These are phyloP conservation scores for Aphaenogaster ashmeadi DNA, from an alignment of 1,140 invertebrate genomes.

Conservation along the genomic window DNA sequence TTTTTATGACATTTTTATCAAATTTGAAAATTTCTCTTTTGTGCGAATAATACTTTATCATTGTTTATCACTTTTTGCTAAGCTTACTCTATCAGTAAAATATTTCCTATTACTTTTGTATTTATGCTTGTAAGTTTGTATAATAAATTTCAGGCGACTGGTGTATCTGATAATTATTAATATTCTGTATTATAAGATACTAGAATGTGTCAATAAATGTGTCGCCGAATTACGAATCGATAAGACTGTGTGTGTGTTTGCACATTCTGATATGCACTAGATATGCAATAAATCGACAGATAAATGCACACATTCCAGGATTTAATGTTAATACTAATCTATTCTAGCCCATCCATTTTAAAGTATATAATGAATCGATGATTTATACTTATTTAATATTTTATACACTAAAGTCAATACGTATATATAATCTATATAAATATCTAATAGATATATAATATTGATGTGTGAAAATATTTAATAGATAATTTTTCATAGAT, in stretches of 20 bases:
- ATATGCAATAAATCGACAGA: neutral
- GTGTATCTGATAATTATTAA: conserved; percentile 11
- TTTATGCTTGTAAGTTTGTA: neutral
- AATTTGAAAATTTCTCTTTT: neutral
- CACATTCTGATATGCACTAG: neutral
- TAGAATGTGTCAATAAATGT: conserved; percentile 11
- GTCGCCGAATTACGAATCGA: neutral
- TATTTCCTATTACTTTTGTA: neutral
- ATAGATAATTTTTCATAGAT: neutral
- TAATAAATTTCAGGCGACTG: neutral
- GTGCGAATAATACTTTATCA: neutral
- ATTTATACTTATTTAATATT: neutral
- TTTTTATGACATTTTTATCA: neutral
- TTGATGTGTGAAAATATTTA: neutral
- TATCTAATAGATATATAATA: neutral
- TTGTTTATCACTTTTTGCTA: neutral
- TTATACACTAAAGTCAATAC: neutral
- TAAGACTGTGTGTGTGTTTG: neutral
- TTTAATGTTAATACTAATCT: neutral
- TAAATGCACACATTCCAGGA: conserved; percentile 7
- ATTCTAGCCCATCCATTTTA: neutral
- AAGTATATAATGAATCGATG: neutral
- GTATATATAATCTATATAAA: neutral
- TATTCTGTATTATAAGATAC: conserved; percentile 3
- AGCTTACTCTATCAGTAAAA: neutral